These are phyloP conservation scores for Sphaerodactylus townsendi DNA, from an alignment of 2,113 vertebrate genomes.

Conservation along the genomic window DNA sequence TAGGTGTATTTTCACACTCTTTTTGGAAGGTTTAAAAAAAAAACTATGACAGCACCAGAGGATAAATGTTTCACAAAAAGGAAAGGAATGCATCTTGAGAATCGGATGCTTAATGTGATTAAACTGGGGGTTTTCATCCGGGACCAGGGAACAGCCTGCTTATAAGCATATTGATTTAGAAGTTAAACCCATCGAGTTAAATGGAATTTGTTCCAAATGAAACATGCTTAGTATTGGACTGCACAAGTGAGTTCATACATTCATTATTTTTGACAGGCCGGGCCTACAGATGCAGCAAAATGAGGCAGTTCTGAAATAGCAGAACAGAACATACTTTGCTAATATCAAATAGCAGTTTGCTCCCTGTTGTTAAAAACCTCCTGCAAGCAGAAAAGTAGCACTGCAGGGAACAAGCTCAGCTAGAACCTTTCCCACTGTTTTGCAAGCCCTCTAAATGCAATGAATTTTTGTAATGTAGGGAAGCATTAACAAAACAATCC, in stretches of 20 bases:
- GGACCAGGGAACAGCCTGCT: constrained; percentile 9
- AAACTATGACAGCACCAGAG: constrained; percentile 26
- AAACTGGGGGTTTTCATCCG: constrained; percentile 1
- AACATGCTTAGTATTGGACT: not conserved
- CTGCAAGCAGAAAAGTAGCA: not conserved
- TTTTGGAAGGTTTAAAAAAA: constrained; percentile 9
- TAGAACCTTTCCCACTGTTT: not conserved
- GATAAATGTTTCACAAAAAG: constrained; percentile 44
- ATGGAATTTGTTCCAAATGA: not conserved
- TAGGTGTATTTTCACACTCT: constrained; percentile 17
- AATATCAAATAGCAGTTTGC: too few species aligned
- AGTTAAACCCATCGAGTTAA: not conserved
- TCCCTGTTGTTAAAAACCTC: not conserved
- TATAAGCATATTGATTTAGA: not conserved
- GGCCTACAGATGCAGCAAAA: not conserved
- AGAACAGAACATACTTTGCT: not conserved
- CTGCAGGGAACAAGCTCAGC: too few species aligned
- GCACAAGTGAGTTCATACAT: not conserved
- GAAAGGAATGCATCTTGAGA: constrained; percentile 37
- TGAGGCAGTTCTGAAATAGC: not conserved
- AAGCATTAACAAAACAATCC: not conserved
- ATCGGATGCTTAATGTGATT: constrained; percentile 32
- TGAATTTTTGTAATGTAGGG: not conserved
- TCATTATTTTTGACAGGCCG: not conserved
- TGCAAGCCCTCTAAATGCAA: not conserved